Evolutionary conservation across 2,888 invertebrate species (phyloP).

Genomic region (Meandrusa payeni): DNA sequence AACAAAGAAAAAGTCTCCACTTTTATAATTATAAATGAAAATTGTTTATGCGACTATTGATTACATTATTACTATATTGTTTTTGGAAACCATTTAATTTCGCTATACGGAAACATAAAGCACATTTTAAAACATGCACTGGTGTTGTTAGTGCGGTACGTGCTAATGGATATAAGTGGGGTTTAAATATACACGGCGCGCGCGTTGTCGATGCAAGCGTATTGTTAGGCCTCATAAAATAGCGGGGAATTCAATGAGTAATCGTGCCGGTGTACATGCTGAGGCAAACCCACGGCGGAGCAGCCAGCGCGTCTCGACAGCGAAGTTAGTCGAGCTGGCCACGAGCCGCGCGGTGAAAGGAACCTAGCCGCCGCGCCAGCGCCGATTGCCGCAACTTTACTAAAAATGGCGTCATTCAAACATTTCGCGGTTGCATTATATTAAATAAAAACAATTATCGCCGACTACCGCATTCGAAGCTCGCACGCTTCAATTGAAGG

Average conservation of each 20-base stretch:
- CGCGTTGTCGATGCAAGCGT: constrained; percentile 23
- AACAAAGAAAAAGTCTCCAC: no score
- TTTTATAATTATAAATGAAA: no score
- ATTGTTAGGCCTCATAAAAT: constrained; percentile 26
- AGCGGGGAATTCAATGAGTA: constrained; percentile 31
- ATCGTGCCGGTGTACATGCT: constrained; percentile 30
- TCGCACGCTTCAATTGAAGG: constrained; percentile 39
- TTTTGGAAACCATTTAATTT: constrained; percentile 2
- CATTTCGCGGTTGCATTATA: constrained; percentile 66
- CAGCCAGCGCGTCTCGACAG: constrained; percentile 58
- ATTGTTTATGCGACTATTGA: background rate
- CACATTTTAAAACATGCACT: constrained; percentile 10
- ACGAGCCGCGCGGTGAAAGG: constrained; percentile 67
- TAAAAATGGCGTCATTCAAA: constrained; percentile 77
- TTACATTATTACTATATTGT: background rate
- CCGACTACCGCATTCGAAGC: constrained; percentile 41
- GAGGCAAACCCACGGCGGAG: constrained; percentile 41
- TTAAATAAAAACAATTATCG: constrained; percentile 51
- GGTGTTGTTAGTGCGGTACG: constrained; percentile 9
- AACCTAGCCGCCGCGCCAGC: constrained; percentile 69
- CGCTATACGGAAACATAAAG: constrained; percentile 11
- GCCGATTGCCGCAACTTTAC: constrained; percentile 72
- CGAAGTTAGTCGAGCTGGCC: constrained; percentile 34
- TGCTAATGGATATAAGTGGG: constrained; percentile 25
- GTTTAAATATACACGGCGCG: constrained; percentile 25